phyloP scores from a whole-genome alignment of 2,797 vertebrate species.

The Poeciliopsis gracilis region DNA sequence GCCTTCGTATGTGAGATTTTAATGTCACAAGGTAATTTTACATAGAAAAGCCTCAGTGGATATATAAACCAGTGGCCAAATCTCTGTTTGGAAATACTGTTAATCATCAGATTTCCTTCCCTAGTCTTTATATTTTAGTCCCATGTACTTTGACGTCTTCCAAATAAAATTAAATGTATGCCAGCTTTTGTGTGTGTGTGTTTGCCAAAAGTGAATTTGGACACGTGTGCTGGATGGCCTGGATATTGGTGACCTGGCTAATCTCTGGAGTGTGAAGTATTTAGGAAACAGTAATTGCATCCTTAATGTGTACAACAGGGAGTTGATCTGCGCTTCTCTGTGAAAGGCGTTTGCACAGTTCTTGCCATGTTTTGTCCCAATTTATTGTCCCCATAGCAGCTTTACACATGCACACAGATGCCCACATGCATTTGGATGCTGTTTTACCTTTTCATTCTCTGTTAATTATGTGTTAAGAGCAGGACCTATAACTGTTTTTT shows the following conservation, averaged over 20 bases:
- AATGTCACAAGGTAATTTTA: neutral
- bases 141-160: neutral
- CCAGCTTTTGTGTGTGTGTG: conserved; percentile 9
- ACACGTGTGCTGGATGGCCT: conserved; percentile 49
- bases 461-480: conserved; percentile 21
- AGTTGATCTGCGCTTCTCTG: conserved; percentile 58
- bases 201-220: conserved; percentile 28
- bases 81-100: neutral
- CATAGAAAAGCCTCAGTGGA: neutral
- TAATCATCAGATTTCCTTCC: neutral
- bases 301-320: conserved; percentile 71
- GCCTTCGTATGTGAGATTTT: neutral
- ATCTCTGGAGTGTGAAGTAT: conserved; percentile 70
- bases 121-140: neutral
- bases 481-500: neutral
- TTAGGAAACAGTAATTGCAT: conserved; percentile 65
- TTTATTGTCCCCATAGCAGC: neutral
- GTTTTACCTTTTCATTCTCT: conserved; percentile 24
- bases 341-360: neutral
- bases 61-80: neutral
- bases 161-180: neutral
- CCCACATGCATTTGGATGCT: conserved; percentile 3
- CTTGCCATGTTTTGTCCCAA: neutral
- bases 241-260: conserved; percentile 73
- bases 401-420: neutral